Evolutionary conservation across 2,888 invertebrate species (phyloP), one percentile per base, ranked within the genome.

Genomic region (Petrolisthes manimaculis): DNA sequence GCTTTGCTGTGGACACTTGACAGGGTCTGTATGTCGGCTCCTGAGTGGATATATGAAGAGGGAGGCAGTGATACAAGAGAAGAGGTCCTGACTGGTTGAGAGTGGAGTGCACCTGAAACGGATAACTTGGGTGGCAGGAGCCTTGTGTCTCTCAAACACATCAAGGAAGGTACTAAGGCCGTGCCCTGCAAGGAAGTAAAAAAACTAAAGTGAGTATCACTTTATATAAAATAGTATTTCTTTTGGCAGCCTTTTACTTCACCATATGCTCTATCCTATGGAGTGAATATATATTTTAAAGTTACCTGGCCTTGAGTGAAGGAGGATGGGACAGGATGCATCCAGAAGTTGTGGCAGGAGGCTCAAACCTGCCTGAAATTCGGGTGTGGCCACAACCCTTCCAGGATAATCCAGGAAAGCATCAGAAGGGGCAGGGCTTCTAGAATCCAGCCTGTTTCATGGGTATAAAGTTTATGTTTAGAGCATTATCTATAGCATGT

Each of bases 371-470:
- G 88, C 84, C 56, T 84, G 83, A 51, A 88, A 75, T 81, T 88
- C 88, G 14, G 88, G 84, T 51, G 80, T 84, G 61, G 88, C 84
- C 24, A 88, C 88, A 69, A 88, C 88, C n/a, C 84, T 79, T 0
- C 67, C 81, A 53, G 75, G 53, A 53, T 71, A 88, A 61, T 88
- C 88, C 53, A 88, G 74, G 80, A 88, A 88, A 14, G 88, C 88
- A 78, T 88, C 88, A 3, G 88, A 88, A 5, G 88, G 88, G 37
- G 88, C 88, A 9, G 88, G 88, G 69, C 88, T 88, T 21, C 88
- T 54, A 14, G 88, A 88, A 21, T 84, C 88, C 18, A 88, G 53
- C 51, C 88, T 88, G 53, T 8, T 14, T 37, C 37, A 37, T 37
- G 37, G 37, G 2, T 37, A 37, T 37, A 37, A 37, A 37, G 37